Evolutionary conservation across 2,113 vertebrate genomes (phyloP).

Genomic region (Puntigrus tetrazona): DNA sequence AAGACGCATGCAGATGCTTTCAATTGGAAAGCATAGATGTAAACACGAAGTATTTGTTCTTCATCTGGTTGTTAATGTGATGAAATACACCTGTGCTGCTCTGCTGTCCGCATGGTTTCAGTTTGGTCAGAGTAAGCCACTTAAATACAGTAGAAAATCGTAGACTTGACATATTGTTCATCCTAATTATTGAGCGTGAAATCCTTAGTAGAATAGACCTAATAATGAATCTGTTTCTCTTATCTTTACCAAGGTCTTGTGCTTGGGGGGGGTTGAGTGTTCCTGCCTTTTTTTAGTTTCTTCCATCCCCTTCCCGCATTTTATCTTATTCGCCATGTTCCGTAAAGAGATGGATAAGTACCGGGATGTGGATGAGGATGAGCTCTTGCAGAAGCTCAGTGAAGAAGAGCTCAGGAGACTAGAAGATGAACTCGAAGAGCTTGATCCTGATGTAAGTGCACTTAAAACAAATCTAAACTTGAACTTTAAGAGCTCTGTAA

Average conservation of each 20-base stretch:
- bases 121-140: neutral
- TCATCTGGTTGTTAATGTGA: neutral
- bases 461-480: neutral
- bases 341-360: slow-evolving; percentile 96
- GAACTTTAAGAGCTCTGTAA: neutral
- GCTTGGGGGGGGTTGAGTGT: slow-evolving; percentile 44
- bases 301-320: neutral
- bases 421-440: slow-evolving; percentile 92
- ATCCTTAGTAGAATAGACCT: neutral
- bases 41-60: neutral
- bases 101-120: neutral
- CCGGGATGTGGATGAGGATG: slow-evolving; percentile 93
- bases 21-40: neutral
- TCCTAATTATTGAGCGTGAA: neutral
- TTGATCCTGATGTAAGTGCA: slow-evolving; percentile 93
- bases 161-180: no score
- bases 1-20: neutral
- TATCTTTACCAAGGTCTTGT: slow-evolving; percentile 43
- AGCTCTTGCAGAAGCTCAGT: slow-evolving; percentile 89
- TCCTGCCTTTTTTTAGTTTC: neutral
- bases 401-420: slow-evolving; percentile 91
- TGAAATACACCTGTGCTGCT: neutral
- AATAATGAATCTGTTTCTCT: neutral
- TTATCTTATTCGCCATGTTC: slow-evolving; percentile 76
- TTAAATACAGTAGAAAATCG: neutral